Base-by-base conservation (phyloP, 2,113 vertebrate genomes). In the Erpornis zantholeuca region DNA sequence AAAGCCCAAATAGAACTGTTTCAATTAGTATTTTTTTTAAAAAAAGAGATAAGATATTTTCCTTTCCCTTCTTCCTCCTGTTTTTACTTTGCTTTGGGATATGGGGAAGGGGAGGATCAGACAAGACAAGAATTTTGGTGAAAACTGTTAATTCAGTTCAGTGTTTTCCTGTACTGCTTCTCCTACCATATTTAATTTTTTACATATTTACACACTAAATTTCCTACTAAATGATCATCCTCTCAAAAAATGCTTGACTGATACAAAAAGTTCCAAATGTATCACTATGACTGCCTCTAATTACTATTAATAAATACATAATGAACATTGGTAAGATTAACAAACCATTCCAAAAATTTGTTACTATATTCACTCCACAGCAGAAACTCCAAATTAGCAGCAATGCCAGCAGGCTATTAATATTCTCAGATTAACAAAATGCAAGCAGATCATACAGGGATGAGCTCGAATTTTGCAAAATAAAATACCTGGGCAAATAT, bases 321-420 rank as follows among this genome's bases (percentile, higher is more conserved):
- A 88, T 66, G 56, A 82, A 73, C 22, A 42, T 52, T 90, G 94
- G 86, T 92, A 94, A 95, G 85, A 94, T 78, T 92, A 95, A 96
- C 54, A 92, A 92, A 86, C 49, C 56, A 60, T 83, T 88, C 85
- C 18, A 73, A 78, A 93, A 90, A 68, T 21, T 33, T 1, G 15
- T 70, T 82, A 45, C 82, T 66, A 40, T 83, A 75, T 81, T 94
- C 64, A 29, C 47, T 42, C 66, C 36, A 61, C 52, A 86, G 76
- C 88, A 92, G 9, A 77, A 90, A 71, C 38, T 88, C 68, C 44
- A 94, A 86, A 78, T 80, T 54, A 91, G 72, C 75, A 81, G 33
- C 7, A 83, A 73, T 24, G 76, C 76, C 90, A 92, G 72, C 66
- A 90, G 66, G 70, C 70, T 92, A 71, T 89, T 94, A 89, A 89